A percentile compares a stretch with the other conserved stretches of the same genome.
Conservation (phyloP, 2,113 vertebrate species). For the Engraulis encrasicolus region DNA sequence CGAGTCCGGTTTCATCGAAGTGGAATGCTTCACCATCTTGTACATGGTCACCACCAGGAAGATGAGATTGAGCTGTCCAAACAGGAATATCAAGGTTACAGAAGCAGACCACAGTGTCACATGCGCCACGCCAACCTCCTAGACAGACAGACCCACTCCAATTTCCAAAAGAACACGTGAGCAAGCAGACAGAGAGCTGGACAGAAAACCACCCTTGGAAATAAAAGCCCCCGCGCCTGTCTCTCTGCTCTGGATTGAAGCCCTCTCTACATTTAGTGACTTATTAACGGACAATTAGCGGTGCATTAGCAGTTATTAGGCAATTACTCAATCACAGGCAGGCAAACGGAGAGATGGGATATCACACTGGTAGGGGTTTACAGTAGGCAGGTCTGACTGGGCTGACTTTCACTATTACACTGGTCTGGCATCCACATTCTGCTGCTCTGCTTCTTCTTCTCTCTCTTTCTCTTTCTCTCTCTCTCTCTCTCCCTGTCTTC, state of each 20-base stretch:
- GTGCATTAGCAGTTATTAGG: neutral
- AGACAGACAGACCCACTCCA: neutral
- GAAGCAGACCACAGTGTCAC: conserved; percentile 50
- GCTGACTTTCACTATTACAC: neutral
- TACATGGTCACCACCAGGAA: conserved; percentile 97
- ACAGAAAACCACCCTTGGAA: neutral
- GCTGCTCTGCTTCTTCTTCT: neutral
- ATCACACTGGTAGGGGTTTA: neutral
- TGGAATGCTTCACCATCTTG: conserved; percentile 99
- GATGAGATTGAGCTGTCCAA: conserved; percentile 96
- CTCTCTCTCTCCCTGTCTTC: neutral
- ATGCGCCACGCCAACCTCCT: neutral
- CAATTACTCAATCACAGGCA: neutral
- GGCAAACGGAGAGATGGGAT: neutral
- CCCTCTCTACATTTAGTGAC: neutral
- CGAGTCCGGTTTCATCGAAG: conserved; percentile 98
- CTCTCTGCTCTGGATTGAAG: neutral
- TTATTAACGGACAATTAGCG: conserved; percentile 10
- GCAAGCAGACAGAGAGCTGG: no score
- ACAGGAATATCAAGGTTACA: conserved; percentile 71
- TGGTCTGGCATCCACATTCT: no score
- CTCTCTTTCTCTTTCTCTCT: neutral
- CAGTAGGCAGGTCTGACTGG: neutral
- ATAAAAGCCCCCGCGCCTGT: neutral
- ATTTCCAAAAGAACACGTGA: no score